Evolutionary conservation across 2,888 invertebrate genomes (phyloP), one percentile per base, ranked within the genome.

Genomic region (Ornithoptera alexandrae): DNA sequence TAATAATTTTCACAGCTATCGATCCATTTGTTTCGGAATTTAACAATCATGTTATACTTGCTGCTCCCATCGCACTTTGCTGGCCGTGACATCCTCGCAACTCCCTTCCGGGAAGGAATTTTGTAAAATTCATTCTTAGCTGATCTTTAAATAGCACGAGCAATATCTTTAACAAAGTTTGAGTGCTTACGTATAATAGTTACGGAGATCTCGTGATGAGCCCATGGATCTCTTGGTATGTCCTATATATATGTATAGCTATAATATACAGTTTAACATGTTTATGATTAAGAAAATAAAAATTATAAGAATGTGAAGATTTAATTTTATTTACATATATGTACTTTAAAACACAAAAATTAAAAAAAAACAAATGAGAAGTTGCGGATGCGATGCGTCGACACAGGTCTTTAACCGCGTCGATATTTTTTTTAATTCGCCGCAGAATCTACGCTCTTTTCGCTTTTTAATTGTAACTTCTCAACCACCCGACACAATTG

Each of bases 351-450:
- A 86, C 82, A 86, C 76, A 77, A 84, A 86, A 85, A 84, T 79
- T 78, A 68, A 75, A 83, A 84, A 82, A 86, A 89, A 88, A 86
- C 77, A 81, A 74, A 78, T 84, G 84, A 84, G 77, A 85, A 87
- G 86, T 84, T 85, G 85, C 85, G 88, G 88, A 85, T 87, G 84
- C 86, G 90, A 89, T 89, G 88, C 89, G 91, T 90, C 88, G 87
- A 86, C 87, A 83, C 77, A 83, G 91, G 86, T 87, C 92, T 84
- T 84, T 83, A 90, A 92, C 91, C 91, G 84, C 89, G 86, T 85
- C 88, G 90, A 91, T 91, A 92, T 90, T 91, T 91, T 91, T 91
- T 87, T 90, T 91, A 92, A 92, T 90, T 87, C 87, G 84, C 85
- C 81, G 86, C 83, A 86, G 89, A 90, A 88, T 92, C 88, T 85